Conservation (phyloP, 1,140 invertebrate species). For the Linepithema humile region DNA sequence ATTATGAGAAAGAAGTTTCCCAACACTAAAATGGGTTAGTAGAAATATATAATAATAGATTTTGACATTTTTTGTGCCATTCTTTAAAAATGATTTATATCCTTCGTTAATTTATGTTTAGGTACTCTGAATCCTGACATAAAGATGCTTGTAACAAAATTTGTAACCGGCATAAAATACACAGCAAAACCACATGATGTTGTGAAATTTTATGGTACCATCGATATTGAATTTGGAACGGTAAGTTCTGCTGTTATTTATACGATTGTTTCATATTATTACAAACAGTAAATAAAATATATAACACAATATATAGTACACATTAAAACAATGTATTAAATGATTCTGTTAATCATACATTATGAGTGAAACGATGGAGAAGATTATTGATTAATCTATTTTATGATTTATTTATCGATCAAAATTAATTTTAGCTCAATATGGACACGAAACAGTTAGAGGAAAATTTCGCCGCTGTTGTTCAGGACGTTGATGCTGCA, state of each 20-base stretch:
- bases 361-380: neutral
- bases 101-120: conserved; percentile 57
- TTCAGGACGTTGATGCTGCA: conserved; percentile 87
- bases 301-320: no score
- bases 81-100: neutral
- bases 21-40: conserved; percentile 85
- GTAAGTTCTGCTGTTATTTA: conserved; percentile 81
- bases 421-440: conserved; percentile 88
- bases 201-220: conserved; percentile 88
- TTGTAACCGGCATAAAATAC: conserved; percentile 89
- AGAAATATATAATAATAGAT: neutral
- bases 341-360: neutral
- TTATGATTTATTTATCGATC: no score
- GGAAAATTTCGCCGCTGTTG: conserved; percentile 88
- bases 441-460: conserved; percentile 89
- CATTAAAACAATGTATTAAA: no score
- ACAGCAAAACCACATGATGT: conserved; percentile 86
- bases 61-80: neutral
- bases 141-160: conserved; percentile 85
- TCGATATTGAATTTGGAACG: conserved; percentile 88
- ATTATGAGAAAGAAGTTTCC: conserved; percentile 92
- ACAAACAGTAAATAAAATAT: no score
- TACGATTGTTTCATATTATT: neutral
- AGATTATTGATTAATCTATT: neutral
- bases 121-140: conserved; percentile 89